Percentiles rank a stretch among this genome's conserved stretches.
phyloP scores from a whole-genome alignment of 2,113 vertebrate genomes.

The Atherinomorus stipes region DNA sequence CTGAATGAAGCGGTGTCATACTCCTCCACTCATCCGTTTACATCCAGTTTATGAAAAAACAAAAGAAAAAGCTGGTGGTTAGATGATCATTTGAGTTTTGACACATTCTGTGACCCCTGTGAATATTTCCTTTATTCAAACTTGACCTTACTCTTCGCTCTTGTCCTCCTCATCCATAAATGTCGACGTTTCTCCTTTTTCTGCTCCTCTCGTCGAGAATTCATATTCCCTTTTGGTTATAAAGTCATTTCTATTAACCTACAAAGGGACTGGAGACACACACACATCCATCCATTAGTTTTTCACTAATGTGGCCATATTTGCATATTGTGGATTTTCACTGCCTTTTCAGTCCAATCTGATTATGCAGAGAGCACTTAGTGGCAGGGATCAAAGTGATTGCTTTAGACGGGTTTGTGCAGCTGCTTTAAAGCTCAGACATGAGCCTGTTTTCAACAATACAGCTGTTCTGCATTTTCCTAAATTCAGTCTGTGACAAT shows the following conservation, averaged over 20 bases:
- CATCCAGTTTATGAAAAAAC: no score
- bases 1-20: no score
- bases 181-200: constrained; percentile 23
- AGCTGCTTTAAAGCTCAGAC: background rate
- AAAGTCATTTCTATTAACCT: constrained; percentile 44
- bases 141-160: background rate
- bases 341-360: constrained; percentile 3
- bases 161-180: background rate
- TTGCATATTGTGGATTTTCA: constrained; percentile 25
- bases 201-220: background rate
- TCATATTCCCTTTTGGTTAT: background rate
- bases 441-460: background rate
- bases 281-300: background rate
- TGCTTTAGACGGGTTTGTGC: background rate
- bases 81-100: no score
- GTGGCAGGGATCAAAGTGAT: constrained; percentile 5
- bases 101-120: no score
- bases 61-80: no score
- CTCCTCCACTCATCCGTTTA: no score
- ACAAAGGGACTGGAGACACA: background rate
- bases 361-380: background rate
- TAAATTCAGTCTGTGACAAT: background rate
- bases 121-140: no score
- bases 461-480: constrained; percentile 7
- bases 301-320: background rate